Base-by-base conservation (phyloP, 2,113 vertebrate species). In the Oncorhynchus masou region DNA sequence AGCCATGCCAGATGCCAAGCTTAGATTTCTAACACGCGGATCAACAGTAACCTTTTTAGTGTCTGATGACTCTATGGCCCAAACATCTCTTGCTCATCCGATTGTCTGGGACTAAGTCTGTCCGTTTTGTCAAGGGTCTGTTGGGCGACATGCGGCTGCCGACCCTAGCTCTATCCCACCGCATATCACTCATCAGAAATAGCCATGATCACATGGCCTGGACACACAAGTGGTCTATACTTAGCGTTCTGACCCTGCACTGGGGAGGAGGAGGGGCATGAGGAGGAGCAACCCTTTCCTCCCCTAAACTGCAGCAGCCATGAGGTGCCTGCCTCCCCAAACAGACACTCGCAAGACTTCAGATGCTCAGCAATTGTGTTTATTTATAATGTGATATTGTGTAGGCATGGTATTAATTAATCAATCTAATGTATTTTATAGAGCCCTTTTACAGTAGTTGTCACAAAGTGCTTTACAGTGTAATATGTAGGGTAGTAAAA, bases 191-290 rank as follows among this genome's bases (percentile, higher is more conserved):
- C 39, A 62, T 85, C 88, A 86, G 84, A 93, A 94, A 94, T 94
- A 94, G 87, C 85, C 69, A 60, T 78, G 87, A 92, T 92, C 92
- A 91, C 90, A 92, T 93, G 91, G 87, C 81, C 77, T 76, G 75
- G 81, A 84, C 70, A 73, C 73, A 85, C 78, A 89, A 91, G 85
- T 84, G 81, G 71, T 80, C 86, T 92, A 92, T 87, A 89, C 87
- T 92, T 93, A 93, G 90, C 74, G 74, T 66, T 71, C 70, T 74
- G 81, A 68, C 75, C 81, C 49, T 84, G 78, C 76, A 54, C 78
- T 71, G 71, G 34, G 39, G 34, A 6, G 34, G 34, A 39, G 34
- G 34, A 8, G 39, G 9, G 7, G 34, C 7, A 8, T 6, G 34
- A 73, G 71, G 34, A 8, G 65, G 75, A 59, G 76, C 73, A 27